Base-by-base conservation (phyloP, 1,140 invertebrate species). In the Ooceraea biroi region DNA sequence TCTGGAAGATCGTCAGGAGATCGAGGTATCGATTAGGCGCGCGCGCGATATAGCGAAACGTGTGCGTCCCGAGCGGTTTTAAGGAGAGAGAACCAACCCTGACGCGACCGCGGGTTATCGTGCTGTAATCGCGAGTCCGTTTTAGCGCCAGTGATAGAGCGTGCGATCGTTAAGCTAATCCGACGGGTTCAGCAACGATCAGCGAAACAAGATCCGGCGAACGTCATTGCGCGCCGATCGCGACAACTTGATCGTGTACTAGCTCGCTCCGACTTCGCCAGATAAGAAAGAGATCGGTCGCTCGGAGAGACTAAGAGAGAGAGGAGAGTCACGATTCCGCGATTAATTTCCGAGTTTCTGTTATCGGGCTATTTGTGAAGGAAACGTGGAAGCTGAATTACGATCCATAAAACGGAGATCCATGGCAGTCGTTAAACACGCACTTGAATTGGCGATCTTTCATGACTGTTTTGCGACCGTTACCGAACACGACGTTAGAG, bases 111-210 rank as follows among this genome's bases (percentile, higher is more conserved):
- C 17, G 73, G 65, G 46, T 80, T 80, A 80, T 80, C 82, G 73
- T 19, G 52, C 57, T 25, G 25, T 69, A 61, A 84, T 84, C 76
- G 25, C 48, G 50, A 50, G 17, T 41, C 7, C n/a, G 22, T 69
- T 82, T 82, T 82, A 80, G 48, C 57, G 55, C 44, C 36, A 8
- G 41, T 22, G 65, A 74, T 82, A 71, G 60, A 80, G 14, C 61
- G 25, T n/a, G 36, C 30, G 80, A 83, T 83, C 80, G 80, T 84
- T 80, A 83, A 60, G 63, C 72, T 83, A 84, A 84, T 80, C 63
- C 82, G 44, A 84, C 30, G 52, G 80, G 82, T 68, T 80, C 36
- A 55, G 7, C 36, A 36, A 19, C 19, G 71, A 73, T 76, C 72
- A n/a, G 25, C 2, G 25, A 71, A 55, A 71, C n/a, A 41, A 80